Evolutionary conservation across 1,140 invertebrate species (phyloP), one percentile per base, ranked within the genome.

Genomic region (Trypoxylus dichotomus): DNA sequence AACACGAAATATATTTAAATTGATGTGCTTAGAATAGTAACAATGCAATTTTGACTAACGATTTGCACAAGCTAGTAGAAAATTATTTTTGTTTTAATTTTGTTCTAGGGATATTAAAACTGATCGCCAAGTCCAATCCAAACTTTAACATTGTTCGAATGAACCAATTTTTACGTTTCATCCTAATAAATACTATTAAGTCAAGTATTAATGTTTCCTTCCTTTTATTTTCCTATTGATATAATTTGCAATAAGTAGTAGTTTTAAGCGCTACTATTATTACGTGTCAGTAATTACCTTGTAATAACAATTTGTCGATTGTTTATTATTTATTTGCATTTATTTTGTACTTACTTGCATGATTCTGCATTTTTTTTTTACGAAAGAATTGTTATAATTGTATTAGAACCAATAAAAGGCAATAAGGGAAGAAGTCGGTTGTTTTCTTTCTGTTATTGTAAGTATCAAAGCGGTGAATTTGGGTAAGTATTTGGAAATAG

Each of bases 51-150:
- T 37, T 7, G 32, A 37, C 5, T 37, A 37, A 37, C 5, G 32
- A 37, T 37, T 37, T 37, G 5, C 32, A 32, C 29, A 32, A 32
- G 7, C 29, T 3, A 32, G 7, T 32, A 7, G 32, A 37, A 37
- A 37, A 37, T 37, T 68, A 68, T 68, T 15, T 54, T n/a, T n/a
- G n/a, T n/a, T 54, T 54, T 27, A 21, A 25, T 68, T 74, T 74
- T 74, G 72, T 74, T 74, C 21, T 74, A 74, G 72, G 72, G 15
- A 74, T 25, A 0, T 25, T 41, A 74, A 74, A 74, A 41, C n/a
- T 74, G 72, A 74, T 41, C 72, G 29, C 19, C 72, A 43, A 74
- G 41, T 74, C 72, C 72, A 37, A 71, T 74, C 72, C 13, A 74
- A 74, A 74, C 72, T 74, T 74, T 74, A 74, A 74, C 13, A 42